These are phyloP conservation scores for Toxostoma redivivum DNA, from an alignment of 2,113 vertebrate genomes.

Conservation along the genomic window DNA sequence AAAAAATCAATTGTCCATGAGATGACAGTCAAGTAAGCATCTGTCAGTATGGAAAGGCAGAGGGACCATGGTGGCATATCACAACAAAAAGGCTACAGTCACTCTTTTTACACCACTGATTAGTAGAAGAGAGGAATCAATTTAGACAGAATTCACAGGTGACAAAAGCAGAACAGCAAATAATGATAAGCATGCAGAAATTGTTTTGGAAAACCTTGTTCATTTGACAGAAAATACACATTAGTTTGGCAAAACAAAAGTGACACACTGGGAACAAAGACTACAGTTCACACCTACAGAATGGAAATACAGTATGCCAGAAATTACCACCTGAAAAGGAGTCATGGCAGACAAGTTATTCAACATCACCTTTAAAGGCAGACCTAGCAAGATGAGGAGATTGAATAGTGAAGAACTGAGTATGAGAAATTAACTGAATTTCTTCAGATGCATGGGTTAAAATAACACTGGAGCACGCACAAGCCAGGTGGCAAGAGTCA, in stretches of 20 bases:
- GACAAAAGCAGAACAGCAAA: conserved; percentile 18
- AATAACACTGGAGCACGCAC: background rate
- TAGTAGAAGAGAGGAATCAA: background rate
- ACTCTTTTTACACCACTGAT: background rate
- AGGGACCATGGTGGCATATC: background rate
- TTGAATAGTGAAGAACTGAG: background rate
- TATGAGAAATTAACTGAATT: background rate
- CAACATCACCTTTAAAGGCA: background rate
- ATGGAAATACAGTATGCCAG: background rate
- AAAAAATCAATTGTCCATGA: background rate
- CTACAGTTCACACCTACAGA: background rate
- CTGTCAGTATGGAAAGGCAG: background rate
- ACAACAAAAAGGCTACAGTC: background rate
- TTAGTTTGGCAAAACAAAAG: background rate
- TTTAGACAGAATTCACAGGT: background rate
- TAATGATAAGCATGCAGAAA: background rate
- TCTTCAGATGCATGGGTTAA: background rate
- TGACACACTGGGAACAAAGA: background rate
- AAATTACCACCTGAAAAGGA: background rate
- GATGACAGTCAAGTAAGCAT: background rate
- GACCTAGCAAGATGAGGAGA: background rate
- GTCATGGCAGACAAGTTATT: background rate
- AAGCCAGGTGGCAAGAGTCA: background rate
- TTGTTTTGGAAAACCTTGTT: background rate
- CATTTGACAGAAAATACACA: background rate